Base-by-base conservation (phyloP, 2,113 vertebrate genomes). In the Platysternon megacephalum region DNA sequence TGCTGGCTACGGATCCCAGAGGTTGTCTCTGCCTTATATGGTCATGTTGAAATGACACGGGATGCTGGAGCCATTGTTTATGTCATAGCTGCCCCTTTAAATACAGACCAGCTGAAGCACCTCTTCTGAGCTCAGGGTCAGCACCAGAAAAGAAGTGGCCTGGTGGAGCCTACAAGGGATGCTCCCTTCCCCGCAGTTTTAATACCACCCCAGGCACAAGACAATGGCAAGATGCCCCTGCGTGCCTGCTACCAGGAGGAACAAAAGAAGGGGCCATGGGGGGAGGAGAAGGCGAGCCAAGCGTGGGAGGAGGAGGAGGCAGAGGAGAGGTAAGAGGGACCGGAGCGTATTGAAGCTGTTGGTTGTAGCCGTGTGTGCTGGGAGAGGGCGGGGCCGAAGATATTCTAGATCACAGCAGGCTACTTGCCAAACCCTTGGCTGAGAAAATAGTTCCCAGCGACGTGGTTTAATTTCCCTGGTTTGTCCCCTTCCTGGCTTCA, bases 291-390 rank as follows among this genome's bases (percentile, higher is more conserved):
- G 65, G 35, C 19, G n/a, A 39, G 19, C n/a, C 35, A n/a, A 17
- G 65, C 65, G 2, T 35, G 8, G n/a, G 65, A 39, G 65, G 65
- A n/a, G 9, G 17, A 9, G n/a, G n/a, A 9, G 19, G 65, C 65
- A 21, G 65, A 39, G 65, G 65, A 39, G 65, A 39, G 65, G 65
- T 72, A 22, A 72, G 65, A 5, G 65, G 65, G 16, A n/a, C 3
- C 4, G 3, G 29, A 14, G 6, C 3, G 12, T 32, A 22, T 4
- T 22, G 52, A 53, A 22, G 52, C 8, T 2, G 21, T 5, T 2
- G 55, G 13, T 35, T 17, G 14, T 17, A 17, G 16, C 35, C 19
- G 61, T n/a, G 3, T 8, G 32, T 17, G 32, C 8, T n/a, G 35
- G 61, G 35, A n/a, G 32, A 68, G 17, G 16, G 16, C 2, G 14